These are phyloP conservation scores for Lophura nycthemera DNA, from an alignment of 2,113 vertebrate species.

Conservation along the genomic window DNA sequence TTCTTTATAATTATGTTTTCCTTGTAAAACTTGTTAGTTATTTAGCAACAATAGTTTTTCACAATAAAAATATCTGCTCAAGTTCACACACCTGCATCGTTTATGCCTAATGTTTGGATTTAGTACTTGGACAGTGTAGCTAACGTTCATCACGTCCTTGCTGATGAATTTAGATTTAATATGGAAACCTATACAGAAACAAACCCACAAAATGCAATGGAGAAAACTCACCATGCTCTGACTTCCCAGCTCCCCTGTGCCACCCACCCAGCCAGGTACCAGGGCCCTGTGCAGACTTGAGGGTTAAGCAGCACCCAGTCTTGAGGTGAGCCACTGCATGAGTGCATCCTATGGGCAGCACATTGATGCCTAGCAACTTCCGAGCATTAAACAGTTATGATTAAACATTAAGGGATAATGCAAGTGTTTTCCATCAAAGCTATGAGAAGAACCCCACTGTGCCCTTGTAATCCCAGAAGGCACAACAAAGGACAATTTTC, in stretches of 20 bases:
- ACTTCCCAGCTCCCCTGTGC: not conserved
- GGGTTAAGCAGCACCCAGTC: not conserved
- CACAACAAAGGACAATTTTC: not conserved
- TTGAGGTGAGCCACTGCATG: not conserved
- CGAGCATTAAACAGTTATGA: not conserved
- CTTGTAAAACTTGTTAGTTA: not conserved
- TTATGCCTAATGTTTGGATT: not conserved
- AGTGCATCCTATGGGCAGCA: not conserved
- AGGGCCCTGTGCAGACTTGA: not conserved
- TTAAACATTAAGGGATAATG: not conserved
- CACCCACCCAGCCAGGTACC: not conserved
- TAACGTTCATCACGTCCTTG: accelerated
- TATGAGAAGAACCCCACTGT: not conserved
- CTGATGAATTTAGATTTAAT: not conserved
- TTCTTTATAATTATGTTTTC: slow-evolving; percentile 12
- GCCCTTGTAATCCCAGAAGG: not conserved
- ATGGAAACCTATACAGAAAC: not conserved
- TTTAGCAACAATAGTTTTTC: not conserved
- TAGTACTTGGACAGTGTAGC: not conserved
- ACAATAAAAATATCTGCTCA: not conserved
- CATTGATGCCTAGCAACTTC: not conserved
- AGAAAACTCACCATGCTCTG: not conserved
- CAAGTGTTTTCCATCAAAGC: not conserved
- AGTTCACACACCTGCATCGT: not conserved
- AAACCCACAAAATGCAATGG: accelerated